Percentiles rank a stretch among this genome's conserved stretches.
Conservation (phyloP, 2,888 invertebrate genomes). For the Drosophila nigritarsus region DNA sequence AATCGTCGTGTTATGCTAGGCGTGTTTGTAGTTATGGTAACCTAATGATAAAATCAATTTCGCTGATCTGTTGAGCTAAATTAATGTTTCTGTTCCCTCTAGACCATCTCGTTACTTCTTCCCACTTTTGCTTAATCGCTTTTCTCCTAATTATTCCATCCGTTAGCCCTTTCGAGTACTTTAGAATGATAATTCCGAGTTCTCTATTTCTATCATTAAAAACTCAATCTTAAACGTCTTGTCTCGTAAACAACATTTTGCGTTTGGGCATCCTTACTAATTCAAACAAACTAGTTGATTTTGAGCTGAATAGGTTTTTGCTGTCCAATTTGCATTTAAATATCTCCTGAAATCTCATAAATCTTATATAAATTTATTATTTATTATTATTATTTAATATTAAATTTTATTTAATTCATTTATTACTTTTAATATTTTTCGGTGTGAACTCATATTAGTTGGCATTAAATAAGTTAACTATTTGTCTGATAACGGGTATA, state of each 20-base stretch:
- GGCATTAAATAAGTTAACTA: background rate
- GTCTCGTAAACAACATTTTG: too few species aligned
- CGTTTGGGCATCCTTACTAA: background rate
- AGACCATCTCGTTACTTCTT: rapidly evolving
- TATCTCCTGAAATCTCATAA: background rate
- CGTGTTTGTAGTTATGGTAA: background rate
- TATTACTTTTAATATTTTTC: too few species aligned
- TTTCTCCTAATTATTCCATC: background rate
- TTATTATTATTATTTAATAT: too few species aligned
- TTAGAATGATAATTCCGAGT: background rate
- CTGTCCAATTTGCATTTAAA: background rate
- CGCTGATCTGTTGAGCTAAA: background rate
- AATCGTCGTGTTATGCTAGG: background rate
- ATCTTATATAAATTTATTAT: background rate
- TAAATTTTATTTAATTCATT: background rate
- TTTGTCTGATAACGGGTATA: background rate
- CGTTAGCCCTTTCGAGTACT: background rate
- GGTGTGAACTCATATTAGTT: background rate
- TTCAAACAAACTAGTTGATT: rapidly evolving
- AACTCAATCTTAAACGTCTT: too few species aligned
- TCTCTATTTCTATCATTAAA: too few species aligned
- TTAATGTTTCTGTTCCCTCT: background rate
- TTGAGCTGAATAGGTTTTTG: background rate
- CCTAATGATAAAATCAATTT: background rate
- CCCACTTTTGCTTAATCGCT: background rate